A percentile compares a stretch with the other conserved stretches of the same genome.
phyloP scores from a whole-genome alignment of 2,113 vertebrate species.

The Laticauda colubrina region DNA sequence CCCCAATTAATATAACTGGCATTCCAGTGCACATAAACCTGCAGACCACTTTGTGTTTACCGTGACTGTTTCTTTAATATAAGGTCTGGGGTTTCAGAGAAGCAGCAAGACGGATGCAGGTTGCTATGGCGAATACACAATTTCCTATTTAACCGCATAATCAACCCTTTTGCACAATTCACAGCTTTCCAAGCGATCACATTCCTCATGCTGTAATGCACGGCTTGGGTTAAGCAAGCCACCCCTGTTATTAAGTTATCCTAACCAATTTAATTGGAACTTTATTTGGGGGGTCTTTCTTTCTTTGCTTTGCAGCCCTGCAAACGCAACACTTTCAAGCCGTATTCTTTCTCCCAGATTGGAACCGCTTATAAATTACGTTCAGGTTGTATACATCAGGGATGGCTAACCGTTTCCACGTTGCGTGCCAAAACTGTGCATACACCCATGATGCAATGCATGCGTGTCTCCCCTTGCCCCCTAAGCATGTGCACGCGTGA shows the following conservation, averaged over 20 bases:
- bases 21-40: background rate
- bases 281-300: constrained; percentile 19
- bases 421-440: too few relatives aligned
- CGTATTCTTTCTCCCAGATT: constrained; percentile 35
- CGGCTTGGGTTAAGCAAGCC: constrained; percentile 52
- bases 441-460: too few relatives aligned
- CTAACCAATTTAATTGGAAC: constrained; percentile 69
- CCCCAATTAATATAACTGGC: background rate
- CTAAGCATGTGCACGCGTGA: too few relatives aligned
- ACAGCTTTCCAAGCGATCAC: constrained; percentile 55
- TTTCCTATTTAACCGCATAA: constrained; percentile 63
- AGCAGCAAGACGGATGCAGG: constrained; percentile 55
- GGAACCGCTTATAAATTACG: constrained; percentile 59
- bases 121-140: constrained; percentile 62
- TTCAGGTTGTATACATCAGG: background rate
- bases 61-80: constrained; percentile 52
- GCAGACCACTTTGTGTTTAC: background rate
- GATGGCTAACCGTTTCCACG: too few relatives aligned
- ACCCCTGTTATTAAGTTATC: constrained; percentile 64
- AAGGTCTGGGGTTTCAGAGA: constrained; percentile 50
- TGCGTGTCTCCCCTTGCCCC: too few relatives aligned
- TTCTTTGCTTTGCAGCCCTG: constrained; percentile 44
- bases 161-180: constrained; percentile 65
- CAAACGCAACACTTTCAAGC: constrained; percentile 35
- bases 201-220: constrained; percentile 53